phyloP scores from a whole-genome alignment of 2,113 vertebrate genomes.

The Chionomys nivalis region DNA sequence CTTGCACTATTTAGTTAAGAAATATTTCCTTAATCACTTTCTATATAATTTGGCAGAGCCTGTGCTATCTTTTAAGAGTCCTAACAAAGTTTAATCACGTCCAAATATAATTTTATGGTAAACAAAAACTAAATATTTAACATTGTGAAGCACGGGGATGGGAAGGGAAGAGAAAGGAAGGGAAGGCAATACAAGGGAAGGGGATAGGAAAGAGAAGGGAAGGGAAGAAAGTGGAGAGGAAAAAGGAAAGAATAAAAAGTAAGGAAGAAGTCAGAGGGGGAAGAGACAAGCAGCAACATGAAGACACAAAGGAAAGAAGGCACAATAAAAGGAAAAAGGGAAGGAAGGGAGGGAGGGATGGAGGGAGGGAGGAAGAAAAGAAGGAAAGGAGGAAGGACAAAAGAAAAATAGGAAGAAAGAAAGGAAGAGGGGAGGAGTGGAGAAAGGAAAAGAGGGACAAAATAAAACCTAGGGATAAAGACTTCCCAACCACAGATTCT shows the following conservation, averaged over 20 bases:
- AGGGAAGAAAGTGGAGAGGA: background rate
- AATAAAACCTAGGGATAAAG: background rate
- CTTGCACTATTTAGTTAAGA: background rate
- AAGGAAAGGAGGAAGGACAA: too few relatives aligned
- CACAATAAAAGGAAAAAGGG: rapidly evolving
- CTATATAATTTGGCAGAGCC: background rate
- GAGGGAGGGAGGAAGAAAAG: background rate
- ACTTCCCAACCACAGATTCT: background rate
- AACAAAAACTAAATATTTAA: slow-evolving; percentile 3
- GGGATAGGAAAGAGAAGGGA: rapidly evolving
- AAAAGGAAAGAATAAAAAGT: background rate
- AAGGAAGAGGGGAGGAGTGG: background rate
- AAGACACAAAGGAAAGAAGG: background rate
- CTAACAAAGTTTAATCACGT: background rate
- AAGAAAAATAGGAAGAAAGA: rapidly evolving
- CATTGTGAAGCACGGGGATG: background rate
- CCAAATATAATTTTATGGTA: background rate
- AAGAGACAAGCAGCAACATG: background rate
- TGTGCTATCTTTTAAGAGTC: background rate
- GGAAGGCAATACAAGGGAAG: background rate
- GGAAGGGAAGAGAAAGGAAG: background rate
- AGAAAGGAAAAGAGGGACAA: background rate
- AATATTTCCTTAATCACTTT: background rate
- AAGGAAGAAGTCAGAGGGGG: rapidly evolving
- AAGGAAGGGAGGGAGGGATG: background rate